Evolutionary conservation across 2,888 invertebrate species (phyloP), one percentile per base, ranked within the genome.

Genomic region (Podabrus alpinus): DNA sequence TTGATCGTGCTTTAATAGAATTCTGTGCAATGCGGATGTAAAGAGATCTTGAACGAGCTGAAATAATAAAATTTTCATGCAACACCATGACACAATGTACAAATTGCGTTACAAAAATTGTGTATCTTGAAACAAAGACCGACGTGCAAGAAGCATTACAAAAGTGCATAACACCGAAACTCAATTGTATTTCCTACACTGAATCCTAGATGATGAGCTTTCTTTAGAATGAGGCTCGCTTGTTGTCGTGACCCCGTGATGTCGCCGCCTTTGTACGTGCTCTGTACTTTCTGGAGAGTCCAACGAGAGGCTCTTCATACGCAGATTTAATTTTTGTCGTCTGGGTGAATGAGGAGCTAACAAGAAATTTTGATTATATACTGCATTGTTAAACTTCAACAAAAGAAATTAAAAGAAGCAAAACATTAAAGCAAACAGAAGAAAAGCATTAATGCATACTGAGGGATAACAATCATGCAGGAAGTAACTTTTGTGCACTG

Each of bases 241-340:
- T 68, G 87, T 83, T 64, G 85, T 80, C 69, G 84, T 84, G 15
- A 82, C 84, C 68, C 86, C 86, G 73, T 86, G 87, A 74, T 86
- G 92, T 71, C 94, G 92, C 64, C 95, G 91, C 83, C 95, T 90
- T 84, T 94, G 92, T 59, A 91, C 92, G 85, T 94, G 93, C 87
- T 96, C 96, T 77, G 95, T 93, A 83, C 95, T 95, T 88, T 98
- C 98, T 79, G 97, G 97, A 29, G 97, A 97, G 88, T 98, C 98
- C 92, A 98, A 90, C 78, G 97, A 98, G 84, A 98, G 92, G 87
- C 97, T 97, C 92, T 98, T 98, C 98, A 98, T 98, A 87, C 97
- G 93, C 88, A 97, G 93, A 90, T 97, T 97, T 89, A 98, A 91
- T 90, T 97, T 96, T 91, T 97, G 97, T 79, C 97, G 94, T 86